Evolutionary conservation across 2,113 vertebrate species (phyloP).

Genomic region (Poeciliopsis occidentalis): DNA sequence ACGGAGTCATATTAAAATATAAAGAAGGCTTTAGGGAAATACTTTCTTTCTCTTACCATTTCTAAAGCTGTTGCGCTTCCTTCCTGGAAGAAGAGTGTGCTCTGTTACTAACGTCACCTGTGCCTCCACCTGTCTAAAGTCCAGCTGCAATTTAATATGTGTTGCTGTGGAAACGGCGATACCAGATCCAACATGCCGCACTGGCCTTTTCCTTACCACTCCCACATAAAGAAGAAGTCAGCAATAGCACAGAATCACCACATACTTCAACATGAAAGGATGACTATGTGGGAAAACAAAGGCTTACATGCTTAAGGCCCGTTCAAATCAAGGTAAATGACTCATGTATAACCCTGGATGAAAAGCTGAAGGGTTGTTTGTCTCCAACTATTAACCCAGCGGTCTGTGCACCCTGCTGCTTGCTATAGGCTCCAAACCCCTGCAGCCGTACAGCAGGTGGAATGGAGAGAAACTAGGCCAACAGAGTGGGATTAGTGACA

Average conservation of each 20-base stretch:
- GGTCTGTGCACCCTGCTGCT: background rate
- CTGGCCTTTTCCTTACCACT: constrained; percentile 33
- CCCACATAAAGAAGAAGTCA: background rate
- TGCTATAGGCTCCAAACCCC: background rate
- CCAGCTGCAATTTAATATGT: constrained; percentile 67
- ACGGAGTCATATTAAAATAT: background rate
- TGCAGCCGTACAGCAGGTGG: background rate
- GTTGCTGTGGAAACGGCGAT: constrained; percentile 72
- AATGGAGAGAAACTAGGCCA: background rate
- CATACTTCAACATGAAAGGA: background rate
- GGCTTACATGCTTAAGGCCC: background rate
- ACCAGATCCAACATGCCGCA: constrained; percentile 37
- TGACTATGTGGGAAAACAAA: background rate
- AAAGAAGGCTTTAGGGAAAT: background rate
- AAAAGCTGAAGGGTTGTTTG: background rate
- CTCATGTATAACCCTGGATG: background rate
- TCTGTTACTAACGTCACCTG: constrained; percentile 36
- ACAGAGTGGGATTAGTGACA: background rate
- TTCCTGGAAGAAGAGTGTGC: constrained; percentile 52
- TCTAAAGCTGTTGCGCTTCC: constrained; percentile 4
- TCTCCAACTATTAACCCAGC: background rate
- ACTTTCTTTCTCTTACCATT: constrained; percentile 61
- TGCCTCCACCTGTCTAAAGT: constrained; percentile 71
- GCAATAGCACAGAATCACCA: background rate
- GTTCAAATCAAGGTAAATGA: background rate